phyloP scores from a whole-genome alignment of 2,113 vertebrate species.

The Thalassarche chlororhynchos region DNA sequence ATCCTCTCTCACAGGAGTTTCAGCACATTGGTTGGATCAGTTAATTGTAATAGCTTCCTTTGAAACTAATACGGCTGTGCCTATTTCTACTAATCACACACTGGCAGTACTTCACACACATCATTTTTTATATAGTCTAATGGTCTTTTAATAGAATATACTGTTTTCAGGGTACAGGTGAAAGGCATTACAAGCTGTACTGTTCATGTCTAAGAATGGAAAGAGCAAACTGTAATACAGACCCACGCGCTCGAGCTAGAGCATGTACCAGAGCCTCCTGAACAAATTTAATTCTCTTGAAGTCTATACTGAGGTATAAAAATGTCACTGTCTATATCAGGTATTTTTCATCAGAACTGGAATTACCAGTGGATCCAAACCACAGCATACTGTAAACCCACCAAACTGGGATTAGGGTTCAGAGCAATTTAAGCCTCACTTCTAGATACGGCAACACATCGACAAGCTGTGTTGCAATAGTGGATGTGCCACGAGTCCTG shows the following conservation, averaged over 20 bases:
- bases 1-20: neutral
- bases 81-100: neutral
- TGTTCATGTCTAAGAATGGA: conserved; percentile 27
- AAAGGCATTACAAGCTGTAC: conserved; percentile 4
- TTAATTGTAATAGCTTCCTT: conserved; percentile 5
- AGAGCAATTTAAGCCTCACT: neutral
- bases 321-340: neutral
- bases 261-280: neutral
- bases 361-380: neutral
- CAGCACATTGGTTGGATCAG: neutral
- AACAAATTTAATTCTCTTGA: neutral
- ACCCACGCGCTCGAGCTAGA: neutral
- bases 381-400: neutral
- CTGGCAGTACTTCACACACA: conserved; percentile 38
- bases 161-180: neutral
- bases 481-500: neutral
- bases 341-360: neutral
- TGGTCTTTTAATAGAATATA: conserved; percentile 24
- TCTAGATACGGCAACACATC: neutral
- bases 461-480: neutral
- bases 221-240: conserved; percentile 19
- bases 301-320: neutral
- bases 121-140: neutral
- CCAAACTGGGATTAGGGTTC: neutral
- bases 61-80: conserved; percentile 3